phyloP scores from a whole-genome alignment of 2,888 invertebrate genomes.

The Habrosyne pyritoides region DNA sequence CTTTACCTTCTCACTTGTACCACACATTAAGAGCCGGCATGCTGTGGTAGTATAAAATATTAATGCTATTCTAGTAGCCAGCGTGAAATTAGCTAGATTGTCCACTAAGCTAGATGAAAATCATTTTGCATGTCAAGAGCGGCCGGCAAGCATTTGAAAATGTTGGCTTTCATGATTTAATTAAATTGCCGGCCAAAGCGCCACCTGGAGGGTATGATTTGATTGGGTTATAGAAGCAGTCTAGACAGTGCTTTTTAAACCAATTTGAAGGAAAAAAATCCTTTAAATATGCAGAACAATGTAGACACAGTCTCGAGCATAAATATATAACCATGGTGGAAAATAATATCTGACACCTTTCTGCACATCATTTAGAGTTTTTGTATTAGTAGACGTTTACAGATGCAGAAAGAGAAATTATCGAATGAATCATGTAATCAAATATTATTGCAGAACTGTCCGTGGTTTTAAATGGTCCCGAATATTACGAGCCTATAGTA shows the following conservation, averaged over 20 bases:
- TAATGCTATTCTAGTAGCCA: conserved; percentile 54
- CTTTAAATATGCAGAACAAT: too few species aligned
- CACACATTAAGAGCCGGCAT: conserved; percentile 23
- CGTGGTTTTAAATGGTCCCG: too few species aligned
- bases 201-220: not conserved
- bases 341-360: too few species aligned
- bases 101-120: conserved; percentile 43
- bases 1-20: conserved; percentile 15
- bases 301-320: too few species aligned
- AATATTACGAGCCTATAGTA: too few species aligned
- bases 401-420: too few species aligned
- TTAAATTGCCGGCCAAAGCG: conserved; percentile 15
- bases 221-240: not conserved
- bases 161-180: conserved; percentile 18
- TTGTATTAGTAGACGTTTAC: too few species aligned
- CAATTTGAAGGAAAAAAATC: not conserved
- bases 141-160: conserved; percentile 24
- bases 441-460: too few species aligned
- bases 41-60: conserved; percentile 58
- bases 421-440: too few species aligned
- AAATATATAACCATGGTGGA: too few species aligned
- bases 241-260: not conserved
- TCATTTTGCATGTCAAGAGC: conserved; percentile 41
- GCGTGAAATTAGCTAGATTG: conserved; percentile 59
- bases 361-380: too few species aligned